Conservation (phyloP, 2,888 invertebrate genomes). For the Hypomecis punctinalis region DNA sequence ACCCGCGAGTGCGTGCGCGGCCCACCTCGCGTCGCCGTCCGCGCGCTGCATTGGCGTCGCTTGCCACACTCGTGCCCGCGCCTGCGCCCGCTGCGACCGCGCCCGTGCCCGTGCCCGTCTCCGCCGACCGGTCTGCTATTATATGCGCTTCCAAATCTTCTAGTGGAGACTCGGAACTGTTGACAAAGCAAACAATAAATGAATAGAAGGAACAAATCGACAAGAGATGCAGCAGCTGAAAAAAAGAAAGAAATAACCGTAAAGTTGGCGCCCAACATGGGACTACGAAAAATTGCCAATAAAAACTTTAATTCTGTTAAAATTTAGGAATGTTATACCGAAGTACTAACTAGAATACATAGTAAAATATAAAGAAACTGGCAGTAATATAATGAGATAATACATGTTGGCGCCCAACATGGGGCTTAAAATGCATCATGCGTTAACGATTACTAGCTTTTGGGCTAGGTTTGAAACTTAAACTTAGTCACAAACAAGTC, state of each 20-base stretch:
- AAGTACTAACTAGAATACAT: too few relatives aligned
- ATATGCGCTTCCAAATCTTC: slow-evolving; percentile 73
- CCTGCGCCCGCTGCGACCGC: slow-evolving; percentile 56
- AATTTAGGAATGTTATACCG: too few relatives aligned
- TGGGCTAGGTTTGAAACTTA: too few relatives aligned
- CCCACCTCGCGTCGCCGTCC: slow-evolving; percentile 67
- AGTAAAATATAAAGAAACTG: too few relatives aligned
- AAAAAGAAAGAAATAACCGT: background rate
- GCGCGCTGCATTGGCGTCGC: slow-evolving; percentile 53
- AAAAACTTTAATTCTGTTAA: too few relatives aligned
- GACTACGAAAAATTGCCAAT: background rate
- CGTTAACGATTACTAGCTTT: too few relatives aligned
- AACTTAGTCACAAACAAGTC: too few relatives aligned
- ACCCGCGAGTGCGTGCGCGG: slow-evolving; percentile 68
- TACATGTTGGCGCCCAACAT: too few relatives aligned
- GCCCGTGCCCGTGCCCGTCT: slow-evolving; percentile 49
- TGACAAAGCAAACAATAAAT: slow-evolving; percentile 28
- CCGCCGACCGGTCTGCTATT: slow-evolving; percentile 76
- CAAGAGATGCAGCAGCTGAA: background rate
- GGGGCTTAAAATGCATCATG: too few relatives aligned
- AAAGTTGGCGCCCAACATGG: background rate
- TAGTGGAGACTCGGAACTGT: slow-evolving; percentile 72
- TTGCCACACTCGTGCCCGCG: slow-evolving; percentile 68
- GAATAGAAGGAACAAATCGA: background rate
- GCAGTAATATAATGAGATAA: too few relatives aligned